Base-by-base conservation (phyloP, 2,888 invertebrate genomes). In the Rhodophaea formosa region DNA sequence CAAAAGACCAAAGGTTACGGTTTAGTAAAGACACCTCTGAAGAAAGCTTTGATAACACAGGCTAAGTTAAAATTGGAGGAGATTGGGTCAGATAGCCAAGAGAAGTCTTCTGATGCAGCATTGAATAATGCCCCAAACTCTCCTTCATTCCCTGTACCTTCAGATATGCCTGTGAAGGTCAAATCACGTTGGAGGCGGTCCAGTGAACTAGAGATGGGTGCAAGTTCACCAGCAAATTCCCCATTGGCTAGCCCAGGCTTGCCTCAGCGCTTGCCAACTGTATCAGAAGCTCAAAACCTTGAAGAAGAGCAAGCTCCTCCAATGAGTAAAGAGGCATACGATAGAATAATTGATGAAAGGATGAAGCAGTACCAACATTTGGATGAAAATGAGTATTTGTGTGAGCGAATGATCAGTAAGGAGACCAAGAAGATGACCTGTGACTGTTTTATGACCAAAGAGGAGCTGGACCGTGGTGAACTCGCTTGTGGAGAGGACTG, bases 401-500 rank as follows among this genome's bases (percentile, higher is more conserved):
- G 93, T 77, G 97, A 97, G 67, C 93, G 97, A 80, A 95, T 95
- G 80, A 94, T 95, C 60, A 97, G 96, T 82, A 97, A 96, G 77
- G 98, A 98, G 82, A 96, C 97, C 0, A 96, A 96, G 68, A 94
- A 97, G 70, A 98, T 99, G 98, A 94, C 95, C 32, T 99, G 99
- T 85, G 99, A 99, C 85, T 99, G 99, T 83, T 96, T 96, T 75
- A 92, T 98, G 66, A 96, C 96, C 57, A 94, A 95, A 77, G 98
- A 98, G 69, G 99, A 99, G 77, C 92, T 96, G 64, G 93, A 94
- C 45, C 92, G 95, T 59, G 97, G 97, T 0, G 96, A 97, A 75
- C 84, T 94, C 62, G 98, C 97, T 8, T 99, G 99, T 82, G 98
- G 97, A 0, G 97, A 98, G 76, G 98, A 98, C 86, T 99, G 99